A percentile compares a stretch with the other conserved stretches of the same genome.
Evolutionary conservation across 2,888 invertebrate species (phyloP).

Genomic region (Stenotaenia linearis): DNA sequence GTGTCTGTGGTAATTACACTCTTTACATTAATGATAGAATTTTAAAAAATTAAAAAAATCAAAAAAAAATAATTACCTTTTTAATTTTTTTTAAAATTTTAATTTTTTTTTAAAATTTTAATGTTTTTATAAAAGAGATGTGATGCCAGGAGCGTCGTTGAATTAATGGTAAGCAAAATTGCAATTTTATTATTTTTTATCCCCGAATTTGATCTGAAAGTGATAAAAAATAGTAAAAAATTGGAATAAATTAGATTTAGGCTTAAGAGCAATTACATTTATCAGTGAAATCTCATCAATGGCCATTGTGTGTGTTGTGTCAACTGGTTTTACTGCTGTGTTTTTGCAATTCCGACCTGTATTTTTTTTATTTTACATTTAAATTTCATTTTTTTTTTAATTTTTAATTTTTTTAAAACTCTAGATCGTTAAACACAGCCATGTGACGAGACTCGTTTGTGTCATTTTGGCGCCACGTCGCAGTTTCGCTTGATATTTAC

Average conservation of each 20-base stretch:
- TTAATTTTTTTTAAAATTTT: neutral
- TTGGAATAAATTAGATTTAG: neutral
- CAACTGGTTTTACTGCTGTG: neutral
- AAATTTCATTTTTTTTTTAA: neutral
- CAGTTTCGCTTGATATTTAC: neutral
- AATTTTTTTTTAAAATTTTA: too few relatives aligned
- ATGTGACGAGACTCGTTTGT: slow-evolving; percentile 1
- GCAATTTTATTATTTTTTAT: neutral
- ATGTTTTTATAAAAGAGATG: neutral
- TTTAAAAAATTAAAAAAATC: neutral
- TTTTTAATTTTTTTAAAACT: too few relatives aligned
- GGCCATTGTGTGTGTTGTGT: neutral
- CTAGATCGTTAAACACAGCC: neutral
- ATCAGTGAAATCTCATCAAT: neutral
- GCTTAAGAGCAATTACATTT: neutral
- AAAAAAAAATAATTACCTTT: neutral
- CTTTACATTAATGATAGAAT: neutral
- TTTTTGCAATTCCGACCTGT: slow-evolving; percentile 1
- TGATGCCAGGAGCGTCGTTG: neutral
- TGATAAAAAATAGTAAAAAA: too few relatives aligned
- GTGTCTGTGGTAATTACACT: neutral
- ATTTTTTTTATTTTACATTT: neutral
- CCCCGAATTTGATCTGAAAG: too few relatives aligned
- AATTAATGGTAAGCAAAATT: neutral
- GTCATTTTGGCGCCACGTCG: slow-evolving; percentile 15